Evolutionary conservation across 1,140 invertebrate genomes (phyloP), one percentile per base, ranked within the genome.

Genomic region (Drosophila subobscura): DNA sequence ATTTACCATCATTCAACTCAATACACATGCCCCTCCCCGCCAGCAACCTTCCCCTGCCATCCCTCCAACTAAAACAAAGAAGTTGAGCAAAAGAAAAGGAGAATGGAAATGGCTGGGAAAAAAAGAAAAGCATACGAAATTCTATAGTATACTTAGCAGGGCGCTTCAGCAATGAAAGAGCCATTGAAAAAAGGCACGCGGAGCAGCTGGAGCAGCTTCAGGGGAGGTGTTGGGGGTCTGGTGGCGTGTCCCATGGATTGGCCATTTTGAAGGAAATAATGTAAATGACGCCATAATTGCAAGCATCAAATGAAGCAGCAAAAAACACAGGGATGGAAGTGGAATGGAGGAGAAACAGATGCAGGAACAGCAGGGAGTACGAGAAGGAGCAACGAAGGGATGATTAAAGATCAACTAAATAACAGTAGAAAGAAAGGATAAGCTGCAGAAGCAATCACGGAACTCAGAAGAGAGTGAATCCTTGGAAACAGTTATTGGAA

Each of bases 231-330:
- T 12, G 6, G 14, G 29, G 41, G 8, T 14, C 37, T 23, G 29
- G 59, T 59, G 55, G 40, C 63, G 25, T 27, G 25, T 6, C 25
- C 29, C 8, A 45, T 55, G 55, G 56, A 78, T 77, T 81, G 71
- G 52, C 71, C 70, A 73, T 73, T 73, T 77, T 46, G 64, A 86
- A 78, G 77, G 81, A 74, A 65, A 64, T 51, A 88, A 88, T 88
- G 83, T 88, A 86, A 83, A 86, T 88, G 83, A 86, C 71, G 83
- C 78, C 83, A 86, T 86, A 86, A 86, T 86, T 86, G 83, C 83
- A 86, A 66, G 56, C 83, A 78, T 83, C 79, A 89, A 86, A 72
- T 72, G 64, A 74, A 77, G 58, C 55, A 84, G 61, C 74, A 55
- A 25, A 44, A 44, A 25, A 12, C 33, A 37, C 22, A 29, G 58